These are phyloP conservation scores for Penaeus japonicus DNA, from an alignment of 1,140 invertebrate genomes.

Conservation along the genomic window DNA sequence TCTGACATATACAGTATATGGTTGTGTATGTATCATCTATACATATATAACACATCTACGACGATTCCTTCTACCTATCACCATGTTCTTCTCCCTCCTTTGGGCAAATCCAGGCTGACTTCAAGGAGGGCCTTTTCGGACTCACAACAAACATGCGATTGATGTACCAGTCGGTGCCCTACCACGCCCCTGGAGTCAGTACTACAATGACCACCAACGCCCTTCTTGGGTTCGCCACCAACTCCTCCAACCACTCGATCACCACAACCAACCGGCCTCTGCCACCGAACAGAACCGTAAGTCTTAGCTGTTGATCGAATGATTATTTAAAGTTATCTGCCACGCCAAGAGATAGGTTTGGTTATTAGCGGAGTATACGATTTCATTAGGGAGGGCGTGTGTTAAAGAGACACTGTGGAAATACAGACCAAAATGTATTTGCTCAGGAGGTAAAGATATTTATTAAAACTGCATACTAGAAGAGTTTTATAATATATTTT, in stretches of 20 bases:
- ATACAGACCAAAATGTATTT: too few relatives aligned
- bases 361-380: too few relatives aligned
- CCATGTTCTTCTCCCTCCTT: background rate
- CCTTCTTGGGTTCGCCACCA: slow-evolving; percentile 44
- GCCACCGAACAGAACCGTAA: slow-evolving; percentile 47
- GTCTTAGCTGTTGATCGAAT: background rate
- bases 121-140: background rate
- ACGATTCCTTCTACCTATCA: background rate
- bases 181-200: slow-evolving; percentile 48
- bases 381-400: too few relatives aligned
- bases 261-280: slow-evolving; percentile 53
- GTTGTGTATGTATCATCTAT: background rate
- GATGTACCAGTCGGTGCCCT: slow-evolving; percentile 50
- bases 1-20: too few relatives aligned
- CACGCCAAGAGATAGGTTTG: background rate
- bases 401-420: too few relatives aligned
- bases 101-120: slow-evolving; percentile 30
- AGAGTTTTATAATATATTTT: too few relatives aligned
- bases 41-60: background rate
- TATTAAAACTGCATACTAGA: too few relatives aligned
- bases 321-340: background rate
- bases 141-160: background rate
- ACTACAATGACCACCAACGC: slow-evolving; percentile 54
- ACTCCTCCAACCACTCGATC: slow-evolving; percentile 39
- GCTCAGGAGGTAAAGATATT: too few relatives aligned